phyloP scores from a whole-genome alignment of 2,888 invertebrate genomes.

The Amblyjoppa fuscipennis region DNA sequence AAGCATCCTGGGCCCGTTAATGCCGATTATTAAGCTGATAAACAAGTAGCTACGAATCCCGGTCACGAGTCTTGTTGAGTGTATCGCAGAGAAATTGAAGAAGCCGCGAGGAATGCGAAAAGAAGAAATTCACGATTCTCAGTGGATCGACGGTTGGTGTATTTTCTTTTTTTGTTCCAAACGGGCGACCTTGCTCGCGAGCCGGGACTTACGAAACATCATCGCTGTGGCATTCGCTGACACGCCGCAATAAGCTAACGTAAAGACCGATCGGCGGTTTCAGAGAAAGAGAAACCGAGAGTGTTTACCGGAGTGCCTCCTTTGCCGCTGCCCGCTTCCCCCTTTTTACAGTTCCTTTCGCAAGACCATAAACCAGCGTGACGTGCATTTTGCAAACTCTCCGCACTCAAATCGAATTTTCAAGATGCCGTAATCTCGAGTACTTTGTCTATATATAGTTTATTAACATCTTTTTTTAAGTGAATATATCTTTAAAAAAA shows the following conservation, averaged over 20 bases:
- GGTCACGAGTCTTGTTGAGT: not conserved
- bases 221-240: conserved; percentile 69
- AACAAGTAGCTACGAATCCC: conserved; percentile 12
- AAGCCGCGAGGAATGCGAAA: not conserved
- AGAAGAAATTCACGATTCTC: conserved; percentile 9
- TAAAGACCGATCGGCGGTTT: conserved; percentile 43
- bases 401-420: conserved; percentile 72
- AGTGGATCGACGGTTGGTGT: not conserved
- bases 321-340: not conserved
- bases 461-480: not conserved
- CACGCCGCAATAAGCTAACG: conserved; percentile 61
- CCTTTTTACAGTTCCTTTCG: conserved; percentile 63
- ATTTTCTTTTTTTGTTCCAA: conserved; percentile 2
- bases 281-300: conserved; percentile 52
- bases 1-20: too few relatives aligned
- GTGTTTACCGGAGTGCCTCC: conserved; percentile 18
- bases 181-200: conserved; percentile 62
- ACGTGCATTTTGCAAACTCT: conserved; percentile 72
- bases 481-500: too few relatives aligned
- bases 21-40: not conserved
- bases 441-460: not conserved
- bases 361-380: conserved; percentile 70
- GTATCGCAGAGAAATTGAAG: not conserved
- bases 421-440: conserved; percentile 70
- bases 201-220: conserved; percentile 62